Evolutionary conservation across 2,888 invertebrate genomes (phyloP).

Genomic region (Maniola hyperantus): DNA sequence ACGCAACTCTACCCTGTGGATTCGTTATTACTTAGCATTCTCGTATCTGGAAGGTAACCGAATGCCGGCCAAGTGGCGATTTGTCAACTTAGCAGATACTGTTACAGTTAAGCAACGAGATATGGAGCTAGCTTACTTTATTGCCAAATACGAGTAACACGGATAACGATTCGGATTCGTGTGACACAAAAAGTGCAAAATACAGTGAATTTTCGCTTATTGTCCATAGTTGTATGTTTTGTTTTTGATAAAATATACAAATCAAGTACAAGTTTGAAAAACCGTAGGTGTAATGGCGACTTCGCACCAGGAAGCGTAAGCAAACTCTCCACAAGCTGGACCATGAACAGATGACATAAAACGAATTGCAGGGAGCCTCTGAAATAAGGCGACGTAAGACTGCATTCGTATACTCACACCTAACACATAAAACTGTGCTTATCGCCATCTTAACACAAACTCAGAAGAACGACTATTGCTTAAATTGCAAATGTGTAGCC

Average conservation of each 20-base stretch:
- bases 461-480: too few species aligned
- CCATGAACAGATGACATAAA: too few species aligned
- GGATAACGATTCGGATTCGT: neutral
- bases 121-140: neutral
- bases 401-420: too few species aligned
- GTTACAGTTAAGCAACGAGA: slow-evolving; percentile 34
- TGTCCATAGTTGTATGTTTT: neutral
- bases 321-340: too few species aligned
- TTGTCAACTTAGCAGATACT: slow-evolving; percentile 53
- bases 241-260: neutral
- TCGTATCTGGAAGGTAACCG: slow-evolving; percentile 46
- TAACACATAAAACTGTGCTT: too few species aligned
- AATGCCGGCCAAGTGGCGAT: slow-evolving; percentile 49
- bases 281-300: too few species aligned
- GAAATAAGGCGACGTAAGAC: too few species aligned
- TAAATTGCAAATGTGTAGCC: too few species aligned
- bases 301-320: too few species aligned
- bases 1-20: slow-evolving; percentile 39
- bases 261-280: too few species aligned
- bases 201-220: neutral
- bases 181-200: neutral
- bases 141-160: neutral
- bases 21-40: slow-evolving; percentile 34
- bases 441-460: too few species aligned
- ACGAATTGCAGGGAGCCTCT: too few species aligned